Percentiles rank a stretch among this genome's conserved stretches.
Evolutionary conservation across 2,888 invertebrate species (phyloP).

Genomic region (Thalpophila matura): DNA sequence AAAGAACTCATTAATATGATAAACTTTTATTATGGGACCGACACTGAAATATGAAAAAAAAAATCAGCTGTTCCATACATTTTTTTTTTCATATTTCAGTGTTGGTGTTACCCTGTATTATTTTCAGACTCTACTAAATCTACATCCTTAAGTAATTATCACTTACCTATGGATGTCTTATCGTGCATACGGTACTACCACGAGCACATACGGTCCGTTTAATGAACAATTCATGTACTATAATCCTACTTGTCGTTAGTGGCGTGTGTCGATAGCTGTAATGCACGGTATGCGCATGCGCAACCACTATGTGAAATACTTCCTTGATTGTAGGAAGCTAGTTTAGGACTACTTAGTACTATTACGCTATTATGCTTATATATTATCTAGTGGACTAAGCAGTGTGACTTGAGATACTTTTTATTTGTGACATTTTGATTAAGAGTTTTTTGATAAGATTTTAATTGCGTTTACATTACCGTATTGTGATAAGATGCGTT

Average conservation of each 20-base stretch:
- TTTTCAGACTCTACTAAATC: not conserved
- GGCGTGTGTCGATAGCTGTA: conserved; percentile 63
- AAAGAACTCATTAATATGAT: too few species aligned
- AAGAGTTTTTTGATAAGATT: not conserved
- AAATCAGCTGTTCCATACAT: too few species aligned
- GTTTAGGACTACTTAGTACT: conserved; percentile 18
- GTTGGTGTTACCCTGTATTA: too few species aligned
- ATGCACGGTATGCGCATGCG: conserved; percentile 49
- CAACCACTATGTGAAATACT: conserved; percentile 57
- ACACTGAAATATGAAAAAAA: too few species aligned
- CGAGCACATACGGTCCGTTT: conserved; percentile 70
- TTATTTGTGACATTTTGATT: not conserved
- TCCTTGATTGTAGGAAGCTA: conserved; percentile 49
- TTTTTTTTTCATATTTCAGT: too few species aligned
- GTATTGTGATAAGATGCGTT: too few species aligned
- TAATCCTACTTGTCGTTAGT: conserved; percentile 73
- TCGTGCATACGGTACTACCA: conserved; percentile 72
- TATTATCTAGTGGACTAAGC: not conserved
- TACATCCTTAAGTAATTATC: not conserved
- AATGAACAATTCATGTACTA: conserved; percentile 81
- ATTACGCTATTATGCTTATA: conserved; percentile 6
- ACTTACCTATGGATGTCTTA: conserved; percentile 17
- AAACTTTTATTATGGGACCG: too few species aligned
- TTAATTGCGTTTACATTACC: too few species aligned
- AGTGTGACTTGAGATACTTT: not conserved